Evolutionary conservation across 2,113 vertebrate genomes (phyloP).

Genomic region (Eira barbara): DNA sequence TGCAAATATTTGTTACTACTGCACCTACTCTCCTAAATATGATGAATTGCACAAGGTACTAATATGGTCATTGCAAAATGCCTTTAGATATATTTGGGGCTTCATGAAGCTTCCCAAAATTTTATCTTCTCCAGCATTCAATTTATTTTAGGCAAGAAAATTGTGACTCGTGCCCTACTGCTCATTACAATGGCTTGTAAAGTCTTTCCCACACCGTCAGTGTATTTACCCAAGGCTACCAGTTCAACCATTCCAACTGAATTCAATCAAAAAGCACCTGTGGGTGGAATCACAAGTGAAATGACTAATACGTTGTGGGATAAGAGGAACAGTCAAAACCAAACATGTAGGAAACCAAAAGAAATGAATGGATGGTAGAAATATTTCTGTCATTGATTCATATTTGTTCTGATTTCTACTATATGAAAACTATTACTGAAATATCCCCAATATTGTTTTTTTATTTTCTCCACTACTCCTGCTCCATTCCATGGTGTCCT

Average conservation of each 20-base stretch:
- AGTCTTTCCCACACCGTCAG: background rate
- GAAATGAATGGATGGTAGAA: background rate
- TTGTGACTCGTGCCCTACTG: background rate
- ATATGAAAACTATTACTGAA: background rate
- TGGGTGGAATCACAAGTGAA: background rate
- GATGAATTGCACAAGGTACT: background rate
- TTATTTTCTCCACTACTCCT: background rate
- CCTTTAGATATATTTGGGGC: background rate
- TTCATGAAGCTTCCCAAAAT: background rate
- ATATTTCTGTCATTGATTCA: background rate
- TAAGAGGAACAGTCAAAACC: background rate
- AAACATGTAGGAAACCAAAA: background rate
- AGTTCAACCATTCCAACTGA: background rate
- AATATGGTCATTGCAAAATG: background rate
- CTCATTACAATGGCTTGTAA: background rate
- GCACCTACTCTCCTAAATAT: background rate
- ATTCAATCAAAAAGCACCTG: background rate
- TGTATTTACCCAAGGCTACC: background rate
- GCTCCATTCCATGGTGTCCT: background rate
- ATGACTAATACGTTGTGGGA: background rate
- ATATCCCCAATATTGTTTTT: background rate
- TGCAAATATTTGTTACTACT: background rate
- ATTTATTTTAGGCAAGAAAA: slow-evolving; percentile 15
- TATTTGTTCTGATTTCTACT: background rate
- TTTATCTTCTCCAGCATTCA: background rate